Base-by-base conservation (phyloP, 2,888 invertebrate genomes). In the Cosmia trapezina region DNA sequence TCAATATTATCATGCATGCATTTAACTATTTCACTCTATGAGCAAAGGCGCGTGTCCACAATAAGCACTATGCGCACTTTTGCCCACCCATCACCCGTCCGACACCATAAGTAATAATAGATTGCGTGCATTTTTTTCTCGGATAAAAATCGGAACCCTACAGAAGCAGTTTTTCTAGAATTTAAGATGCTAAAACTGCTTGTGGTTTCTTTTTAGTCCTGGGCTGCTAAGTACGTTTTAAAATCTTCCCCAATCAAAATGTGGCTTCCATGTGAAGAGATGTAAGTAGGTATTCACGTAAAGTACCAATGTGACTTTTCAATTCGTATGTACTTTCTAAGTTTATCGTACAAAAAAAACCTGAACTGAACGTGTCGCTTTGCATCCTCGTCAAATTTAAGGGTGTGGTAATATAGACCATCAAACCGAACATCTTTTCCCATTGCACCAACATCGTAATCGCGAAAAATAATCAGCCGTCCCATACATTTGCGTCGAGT, bases 101-200 rank as follows among this genome's bases (percentile, higher is more conserved):
- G 47, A 71, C 7, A 53, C 45, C 9, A 43, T 17, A 59, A 22
- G 8, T 41, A 41, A 41, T 41, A 51, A 51, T 37, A 28, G 7
- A 60, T 41, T 33, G 11, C n/a, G 43, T 43, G 57, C 19, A 28
- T 37, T 53, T 43, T 65, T 73, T 73, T 33, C 73, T n/a, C 17
- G 4, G 5, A 9, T 28, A 17, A 7, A n/a, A 47, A 33, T 57
- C 47, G 28, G 17, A 14, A 14, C 45, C 28, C 12, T 12, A 19
- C 14, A 65, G 28, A 47, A 47, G 11, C 9, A 41, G 14, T n/a
- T 53, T 43, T 59, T 28, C 17, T 49, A 45, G 4, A 41, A 61
- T 49, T 62, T 19, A 9, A 41, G n/a, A 33, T 53, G 8, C 2
- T 19, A 11, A 19, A 67, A 43, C 43, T 68, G 19, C 7, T 1